These are phyloP conservation scores for Chelmon rostratus DNA, from an alignment of 2,797 vertebrate species.

Conservation along the genomic window DNA sequence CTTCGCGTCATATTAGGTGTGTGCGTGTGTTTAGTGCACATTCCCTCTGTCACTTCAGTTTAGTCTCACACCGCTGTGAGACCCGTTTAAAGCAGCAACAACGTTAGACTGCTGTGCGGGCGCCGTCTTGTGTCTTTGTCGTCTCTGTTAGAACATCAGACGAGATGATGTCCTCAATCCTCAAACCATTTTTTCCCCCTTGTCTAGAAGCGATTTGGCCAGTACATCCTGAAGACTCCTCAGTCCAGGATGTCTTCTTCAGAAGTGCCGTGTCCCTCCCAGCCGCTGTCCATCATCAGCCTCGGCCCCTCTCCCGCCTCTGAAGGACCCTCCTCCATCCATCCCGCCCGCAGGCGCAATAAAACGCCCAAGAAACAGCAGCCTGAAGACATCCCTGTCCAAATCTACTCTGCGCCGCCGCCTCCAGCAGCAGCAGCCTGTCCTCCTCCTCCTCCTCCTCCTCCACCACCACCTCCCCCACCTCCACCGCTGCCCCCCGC, in stretches of 20 bases:
- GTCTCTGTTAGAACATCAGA: not conserved
- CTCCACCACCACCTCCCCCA: constrained; percentile 39
- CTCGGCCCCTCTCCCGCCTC: constrained; percentile 49
- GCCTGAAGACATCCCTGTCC: constrained; percentile 81
- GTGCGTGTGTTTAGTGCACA: not conserved
- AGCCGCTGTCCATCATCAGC: constrained; percentile 71
- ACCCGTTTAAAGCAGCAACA: constrained; percentile 24
- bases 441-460: not conserved
- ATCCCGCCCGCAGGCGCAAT: constrained; percentile 46
- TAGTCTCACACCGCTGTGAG: constrained; percentile 4
- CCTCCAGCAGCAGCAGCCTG: constrained; percentile 6
- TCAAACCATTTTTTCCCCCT: constrained; percentile 3
- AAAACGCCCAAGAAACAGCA: constrained; percentile 58
- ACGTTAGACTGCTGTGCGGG: not conserved
- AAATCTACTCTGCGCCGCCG: constrained; percentile 74
- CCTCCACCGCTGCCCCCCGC: constrained; percentile 48
- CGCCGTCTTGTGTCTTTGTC: not conserved
- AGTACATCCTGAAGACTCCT: constrained; percentile 85
- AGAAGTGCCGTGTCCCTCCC: constrained; percentile 50
- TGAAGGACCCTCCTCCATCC: constrained; percentile 35
- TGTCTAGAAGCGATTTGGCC: constrained; percentile 84
- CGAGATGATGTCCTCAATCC: not conserved
- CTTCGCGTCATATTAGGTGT: not conserved
- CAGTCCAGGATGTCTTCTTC: constrained; percentile 58
- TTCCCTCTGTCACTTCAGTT: constrained; percentile 11